A percentile compares a stretch with the other conserved stretches of the same genome.
phyloP scores from a whole-genome alignment of 2,888 invertebrate genomes.

The Lasioglossum marginatum region DNA sequence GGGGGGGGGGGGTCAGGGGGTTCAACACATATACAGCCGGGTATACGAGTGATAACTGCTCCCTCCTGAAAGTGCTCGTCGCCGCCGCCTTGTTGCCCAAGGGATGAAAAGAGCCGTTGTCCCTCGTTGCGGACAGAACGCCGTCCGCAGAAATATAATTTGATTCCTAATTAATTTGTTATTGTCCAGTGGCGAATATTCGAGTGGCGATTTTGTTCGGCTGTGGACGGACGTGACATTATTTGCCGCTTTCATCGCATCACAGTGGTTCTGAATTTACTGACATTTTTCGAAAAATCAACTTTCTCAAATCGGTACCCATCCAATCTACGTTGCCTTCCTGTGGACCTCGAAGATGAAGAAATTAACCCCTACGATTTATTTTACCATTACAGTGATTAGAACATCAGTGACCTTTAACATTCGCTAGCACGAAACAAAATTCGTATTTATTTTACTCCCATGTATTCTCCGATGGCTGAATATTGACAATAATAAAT shows the following conservation, averaged over 20 bases:
- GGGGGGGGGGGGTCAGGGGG: neutral
- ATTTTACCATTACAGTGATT: no score
- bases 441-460: no score
- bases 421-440: no score
- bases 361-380: neutral
- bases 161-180: slow-evolving; percentile 17
- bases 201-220: neutral
- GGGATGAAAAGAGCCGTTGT: slow-evolving; percentile 37
- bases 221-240: neutral
- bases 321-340: no score
- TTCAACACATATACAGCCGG: slow-evolving; percentile 17
- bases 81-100: slow-evolving; percentile 35
- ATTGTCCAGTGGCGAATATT: neutral
- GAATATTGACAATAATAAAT: no score
- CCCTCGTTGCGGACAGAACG: slow-evolving; percentile 7
- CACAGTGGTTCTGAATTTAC: no score
- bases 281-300: neutral
- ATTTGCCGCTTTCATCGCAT: neutral
- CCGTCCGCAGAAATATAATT: slow-evolving; percentile 35
- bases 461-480: no score
- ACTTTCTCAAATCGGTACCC: neutral
- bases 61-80: slow-evolving; percentile 35
- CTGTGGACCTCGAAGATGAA: neutral
- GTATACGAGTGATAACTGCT: slow-evolving; percentile 46
- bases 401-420: no score